Conservation (phyloP, 2,797 vertebrate species). For the Falco novaeseelandiae region DNA sequence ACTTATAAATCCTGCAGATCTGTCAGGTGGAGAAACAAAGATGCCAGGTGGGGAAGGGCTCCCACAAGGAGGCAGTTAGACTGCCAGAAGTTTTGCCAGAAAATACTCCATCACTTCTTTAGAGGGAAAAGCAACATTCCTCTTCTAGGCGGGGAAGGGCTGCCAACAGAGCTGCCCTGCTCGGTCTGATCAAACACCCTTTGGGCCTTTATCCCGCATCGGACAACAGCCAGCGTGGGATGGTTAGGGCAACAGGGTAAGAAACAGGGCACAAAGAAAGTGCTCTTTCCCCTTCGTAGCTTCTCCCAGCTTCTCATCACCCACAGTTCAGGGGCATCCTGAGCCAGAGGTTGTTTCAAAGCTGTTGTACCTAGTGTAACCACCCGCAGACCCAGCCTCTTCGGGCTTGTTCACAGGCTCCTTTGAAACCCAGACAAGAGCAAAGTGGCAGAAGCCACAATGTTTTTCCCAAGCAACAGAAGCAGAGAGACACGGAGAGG, state of each 20-base stretch:
- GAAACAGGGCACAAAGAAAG: background rate
- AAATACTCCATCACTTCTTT: background rate
- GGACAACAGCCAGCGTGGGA: background rate
- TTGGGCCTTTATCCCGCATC: background rate
- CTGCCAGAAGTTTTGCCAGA: background rate
- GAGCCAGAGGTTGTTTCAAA: background rate
- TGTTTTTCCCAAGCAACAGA: background rate
- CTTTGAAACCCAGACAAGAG: background rate
- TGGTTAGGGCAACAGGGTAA: background rate
- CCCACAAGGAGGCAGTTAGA: background rate
- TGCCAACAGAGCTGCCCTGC: background rate
- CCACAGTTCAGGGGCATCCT: background rate
- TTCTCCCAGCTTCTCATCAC: background rate
- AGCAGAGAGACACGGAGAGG: background rate
- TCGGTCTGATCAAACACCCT: background rate
- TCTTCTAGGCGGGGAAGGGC: background rate
- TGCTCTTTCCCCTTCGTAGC: background rate
- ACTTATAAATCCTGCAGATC: background rate
- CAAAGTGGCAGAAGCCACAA: background rate
- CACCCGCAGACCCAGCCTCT: background rate
- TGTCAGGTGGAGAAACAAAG: background rate
- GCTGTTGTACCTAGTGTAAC: background rate
- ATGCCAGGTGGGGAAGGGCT: background rate
- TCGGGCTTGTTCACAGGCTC: background rate
- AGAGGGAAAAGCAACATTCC: background rate